These are phyloP conservation scores for Drosophila fulvimacula DNA, from an alignment of 2,888 invertebrate species.

Conservation along the genomic window DNA sequence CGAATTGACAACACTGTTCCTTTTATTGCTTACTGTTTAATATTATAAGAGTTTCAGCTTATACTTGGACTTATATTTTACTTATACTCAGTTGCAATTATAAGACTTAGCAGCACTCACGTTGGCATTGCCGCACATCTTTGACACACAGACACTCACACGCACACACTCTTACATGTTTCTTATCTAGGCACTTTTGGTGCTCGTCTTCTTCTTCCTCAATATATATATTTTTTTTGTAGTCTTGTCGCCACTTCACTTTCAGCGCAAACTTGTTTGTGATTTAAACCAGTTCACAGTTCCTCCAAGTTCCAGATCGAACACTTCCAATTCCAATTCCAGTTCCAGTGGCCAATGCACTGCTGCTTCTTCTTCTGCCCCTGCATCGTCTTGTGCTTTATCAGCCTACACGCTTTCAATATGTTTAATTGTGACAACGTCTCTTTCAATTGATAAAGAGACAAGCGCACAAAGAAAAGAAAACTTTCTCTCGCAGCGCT, in stretches of 20 bases:
- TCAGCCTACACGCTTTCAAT: conserved; percentile 37
- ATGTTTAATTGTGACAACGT: conserved; percentile 60
- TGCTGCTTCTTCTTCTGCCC: neutral
- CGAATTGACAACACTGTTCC: no score
- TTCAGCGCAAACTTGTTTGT: conserved; percentile 66
- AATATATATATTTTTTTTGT: neutral
- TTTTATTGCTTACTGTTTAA: neutral
- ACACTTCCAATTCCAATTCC: conserved; percentile 6
- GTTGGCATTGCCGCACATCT: neutral
- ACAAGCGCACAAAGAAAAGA: conserved; percentile 24
- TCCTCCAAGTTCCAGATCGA: neutral
- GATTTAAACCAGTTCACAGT: conserved; percentile 61
- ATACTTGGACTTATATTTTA: neutral
- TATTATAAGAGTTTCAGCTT: neutral
- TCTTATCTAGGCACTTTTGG: conserved; percentile 37
- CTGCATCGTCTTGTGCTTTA: conserved; percentile 2
- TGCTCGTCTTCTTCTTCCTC: conserved; percentile 28
- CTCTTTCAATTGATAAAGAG: conserved; percentile 65
- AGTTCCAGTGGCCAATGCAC: conserved; percentile 26
- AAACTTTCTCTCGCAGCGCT: conserved; percentile 63
- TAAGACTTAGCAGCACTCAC: neutral
- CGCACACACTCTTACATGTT: neutral
- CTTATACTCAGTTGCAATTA: neutral
- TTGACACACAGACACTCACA: neutral
- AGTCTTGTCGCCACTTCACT: conserved; percentile 60